phyloP scores from a whole-genome alignment of 2,113 vertebrate genomes.

The Aphyosemion australe region DNA sequence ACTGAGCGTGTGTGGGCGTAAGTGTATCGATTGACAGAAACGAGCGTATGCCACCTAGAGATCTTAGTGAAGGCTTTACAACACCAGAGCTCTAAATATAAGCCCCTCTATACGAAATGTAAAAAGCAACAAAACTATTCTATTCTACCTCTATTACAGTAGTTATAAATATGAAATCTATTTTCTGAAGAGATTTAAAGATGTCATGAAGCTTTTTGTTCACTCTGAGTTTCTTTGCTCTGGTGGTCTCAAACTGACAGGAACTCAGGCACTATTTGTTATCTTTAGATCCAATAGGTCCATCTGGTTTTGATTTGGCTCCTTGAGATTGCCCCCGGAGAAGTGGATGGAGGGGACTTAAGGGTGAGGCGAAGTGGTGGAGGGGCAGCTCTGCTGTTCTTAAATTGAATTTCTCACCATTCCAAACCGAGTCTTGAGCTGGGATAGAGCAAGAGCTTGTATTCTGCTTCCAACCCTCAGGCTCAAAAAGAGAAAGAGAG shows the following conservation, averaged over 20 bases:
- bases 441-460: slow-evolving; percentile 77
- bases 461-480: slow-evolving; percentile 77
- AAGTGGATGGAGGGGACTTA: slow-evolving; percentile 84
- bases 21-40: slow-evolving; percentile 60
- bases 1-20: slow-evolving; percentile 58
- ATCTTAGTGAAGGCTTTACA: slow-evolving; percentile 47
- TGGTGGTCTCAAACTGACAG: slow-evolving; percentile 88
- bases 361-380: slow-evolving; percentile 51
- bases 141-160: slow-evolving; percentile 6
- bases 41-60: slow-evolving; percentile 52
- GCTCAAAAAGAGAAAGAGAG: slow-evolving; percentile 69
- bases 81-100: slow-evolving; percentile 39
- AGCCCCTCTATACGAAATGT: slow-evolving; percentile 4
- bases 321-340: slow-evolving; percentile 88
- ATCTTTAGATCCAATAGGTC: slow-evolving; percentile 92
- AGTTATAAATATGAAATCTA: slow-evolving; percentile 35
- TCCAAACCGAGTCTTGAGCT: slow-evolving; percentile 85
- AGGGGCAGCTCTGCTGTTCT: slow-evolving; percentile 61
- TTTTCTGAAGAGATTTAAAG: slow-evolving; percentile 45
- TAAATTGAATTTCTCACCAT: slow-evolving; percentile 98
- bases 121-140: not conserved
- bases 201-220: slow-evolving; percentile 49
- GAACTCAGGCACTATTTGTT: slow-evolving; percentile 91
- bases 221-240: slow-evolving; percentile 71
- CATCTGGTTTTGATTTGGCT: slow-evolving; percentile 99